Percentiles rank a stretch among this genome's conserved stretches.
phyloP scores from a whole-genome alignment of 2,797 vertebrate genomes.

The Limosa lapponica region DNA sequence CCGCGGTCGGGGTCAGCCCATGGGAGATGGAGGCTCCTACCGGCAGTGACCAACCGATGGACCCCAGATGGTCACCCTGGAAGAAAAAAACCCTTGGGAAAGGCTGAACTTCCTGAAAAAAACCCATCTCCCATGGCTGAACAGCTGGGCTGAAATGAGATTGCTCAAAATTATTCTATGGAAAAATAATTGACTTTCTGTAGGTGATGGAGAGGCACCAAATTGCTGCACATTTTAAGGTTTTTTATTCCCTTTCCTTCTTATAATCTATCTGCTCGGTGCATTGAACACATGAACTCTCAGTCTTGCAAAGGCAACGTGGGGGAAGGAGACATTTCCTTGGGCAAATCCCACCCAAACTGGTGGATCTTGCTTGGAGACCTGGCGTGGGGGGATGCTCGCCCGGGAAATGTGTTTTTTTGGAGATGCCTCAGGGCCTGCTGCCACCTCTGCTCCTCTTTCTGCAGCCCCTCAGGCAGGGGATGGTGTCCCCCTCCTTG shows the following conservation, averaged over 20 bases:
- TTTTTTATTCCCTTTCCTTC: background rate
- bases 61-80: background rate
- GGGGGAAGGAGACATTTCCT: no score
- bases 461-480: background rate
- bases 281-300: no score
- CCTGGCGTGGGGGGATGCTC: background rate
- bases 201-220: background rate
- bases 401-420: background rate
- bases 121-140: accelerated
- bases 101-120: background rate
- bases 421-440: accelerated
- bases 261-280: background rate
- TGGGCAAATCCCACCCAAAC: background rate
- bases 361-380: background rate
- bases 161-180: background rate
- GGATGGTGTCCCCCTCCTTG: background rate
- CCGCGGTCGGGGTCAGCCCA: accelerated
- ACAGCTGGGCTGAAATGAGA: background rate
- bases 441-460: background rate
- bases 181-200: background rate
- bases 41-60: accelerated
- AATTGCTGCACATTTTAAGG: background rate
- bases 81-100: background rate
- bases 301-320: no score
- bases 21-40: background rate